Conservation (phyloP, 2,797 vertebrate species). For the Schizothorax lantsangensis region DNA sequence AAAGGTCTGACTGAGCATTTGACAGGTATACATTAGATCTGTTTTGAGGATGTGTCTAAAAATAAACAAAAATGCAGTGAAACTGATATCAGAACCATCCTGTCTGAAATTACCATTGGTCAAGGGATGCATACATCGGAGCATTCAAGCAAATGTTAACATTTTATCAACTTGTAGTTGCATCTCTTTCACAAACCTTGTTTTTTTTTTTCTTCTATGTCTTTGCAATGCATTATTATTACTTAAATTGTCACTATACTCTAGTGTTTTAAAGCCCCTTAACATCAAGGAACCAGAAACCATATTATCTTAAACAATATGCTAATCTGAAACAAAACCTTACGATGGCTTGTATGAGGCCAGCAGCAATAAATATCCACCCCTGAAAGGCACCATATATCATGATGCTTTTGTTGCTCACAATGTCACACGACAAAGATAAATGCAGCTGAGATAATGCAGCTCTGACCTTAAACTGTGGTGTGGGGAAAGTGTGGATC, state of each 20-base stretch:
- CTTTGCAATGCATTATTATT: neutral
- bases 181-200: neutral
- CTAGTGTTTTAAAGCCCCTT: neutral
- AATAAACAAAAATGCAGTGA: neutral
- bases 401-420: conserved; percentile 46
- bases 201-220: neutral
- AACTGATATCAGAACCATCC: neutral
- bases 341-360: neutral
- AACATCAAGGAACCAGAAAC: conserved; percentile 9
- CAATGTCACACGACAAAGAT: conserved; percentile 42
- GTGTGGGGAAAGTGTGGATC: conserved; percentile 8
- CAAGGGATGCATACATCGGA: neutral
- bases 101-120: neutral
- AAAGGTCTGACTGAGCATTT: neutral
- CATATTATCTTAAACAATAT: conserved; percentile 24
- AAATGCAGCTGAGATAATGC: conserved; percentile 55
- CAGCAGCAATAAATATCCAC: conserved; percentile 40
- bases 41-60: neutral
- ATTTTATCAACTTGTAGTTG: neutral
- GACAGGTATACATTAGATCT: neutral
- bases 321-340: conserved; percentile 23
- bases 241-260: neutral
- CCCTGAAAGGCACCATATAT: conserved; percentile 48
- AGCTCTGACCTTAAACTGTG: conserved; percentile 52
- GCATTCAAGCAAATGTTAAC: neutral